Conservation (phyloP, 2,113 vertebrate genomes). For the Rhinoderma darwinii region DNA sequence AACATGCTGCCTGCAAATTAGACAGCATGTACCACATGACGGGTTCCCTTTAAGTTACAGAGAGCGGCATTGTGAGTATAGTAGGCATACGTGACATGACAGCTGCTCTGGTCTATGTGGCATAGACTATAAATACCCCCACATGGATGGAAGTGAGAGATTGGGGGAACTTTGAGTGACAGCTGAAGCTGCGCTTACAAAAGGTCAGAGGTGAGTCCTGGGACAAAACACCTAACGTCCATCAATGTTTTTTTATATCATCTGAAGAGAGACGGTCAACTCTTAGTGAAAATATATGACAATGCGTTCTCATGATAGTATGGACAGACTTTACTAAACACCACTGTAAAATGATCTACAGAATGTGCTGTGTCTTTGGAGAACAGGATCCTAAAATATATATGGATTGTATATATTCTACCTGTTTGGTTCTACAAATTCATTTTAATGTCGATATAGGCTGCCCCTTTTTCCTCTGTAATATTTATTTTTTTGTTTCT, state of each 20-base stretch:
- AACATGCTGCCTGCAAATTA: too few species aligned
- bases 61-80: background rate
- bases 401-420: too few species aligned
- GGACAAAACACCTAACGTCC: slow-evolving; percentile 30
- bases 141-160: slow-evolving; percentile 14
- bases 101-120: slow-evolving; percentile 47
- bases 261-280: background rate
- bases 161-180: slow-evolving; percentile 43
- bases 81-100: slow-evolving; percentile 38
- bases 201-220: slow-evolving; percentile 54
- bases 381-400: too few species aligned
- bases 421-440: too few species aligned
- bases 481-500: too few species aligned
- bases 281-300: background rate
- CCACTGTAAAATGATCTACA: background rate
- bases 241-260: background rate
- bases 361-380: too few species aligned
- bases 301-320: background rate
- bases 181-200: slow-evolving; percentile 40
- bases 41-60: background rate
- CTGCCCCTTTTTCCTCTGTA: too few species aligned
- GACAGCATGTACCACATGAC: too few species aligned
- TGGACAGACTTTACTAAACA: background rate
- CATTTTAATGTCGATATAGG: too few species aligned
- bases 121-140: slow-evolving; percentile 43